Base-by-base conservation (phyloP, 1,140 invertebrate species). In the Diorhabda carinulata region DNA sequence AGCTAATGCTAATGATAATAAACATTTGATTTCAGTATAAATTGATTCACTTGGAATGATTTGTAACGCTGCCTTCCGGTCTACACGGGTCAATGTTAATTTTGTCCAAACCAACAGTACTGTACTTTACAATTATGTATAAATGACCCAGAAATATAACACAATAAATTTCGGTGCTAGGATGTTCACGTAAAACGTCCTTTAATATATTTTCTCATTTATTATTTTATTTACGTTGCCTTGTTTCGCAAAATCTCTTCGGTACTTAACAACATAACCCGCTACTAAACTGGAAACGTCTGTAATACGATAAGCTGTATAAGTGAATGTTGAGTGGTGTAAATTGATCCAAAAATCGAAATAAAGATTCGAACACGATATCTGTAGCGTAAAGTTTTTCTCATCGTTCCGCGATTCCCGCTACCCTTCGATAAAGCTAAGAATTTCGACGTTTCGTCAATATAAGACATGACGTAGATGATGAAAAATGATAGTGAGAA, bases 401-500 rank as follows among this genome's bases (percentile, higher is more conserved):
- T n/a, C n/a, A 52, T 52, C 47, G 47, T 52, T 52, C 65, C 8
- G 25, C 45, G 41, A 40, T 41, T 10, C 43, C 67, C 62, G 25
- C 52, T 61, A 58, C 63, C 67, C 62, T 63, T 47, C 67, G 72
- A 73, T 73, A 73, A 73, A 73, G 68, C 72, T 70, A 73, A 67
- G 64, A 66, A 71, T 65, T 71, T 69, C 68, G 61, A 59, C 68
- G 70, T 25, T 65, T 66, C 70, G 72, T 73, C 72, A 73, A 71
- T 68, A 71, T 66, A 65, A 68, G 72, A 71, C 72, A 73, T 73
- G 72, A 67, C 71, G 64, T 71, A 72, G 72, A 76, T 76, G 74
- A 76, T 76, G 72, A 76, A 76, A 73, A 73, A 76, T 76, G 74
- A 76, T 76, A 74, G 73, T 70, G 71, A 73, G 72, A 73, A 69